Percentiles rank a stretch among this genome's conserved stretches.
These are phyloP conservation scores for Acanthosoma haemorrhoidale DNA, from an alignment of 2,888 invertebrate genomes.

Conservation along the genomic window DNA sequence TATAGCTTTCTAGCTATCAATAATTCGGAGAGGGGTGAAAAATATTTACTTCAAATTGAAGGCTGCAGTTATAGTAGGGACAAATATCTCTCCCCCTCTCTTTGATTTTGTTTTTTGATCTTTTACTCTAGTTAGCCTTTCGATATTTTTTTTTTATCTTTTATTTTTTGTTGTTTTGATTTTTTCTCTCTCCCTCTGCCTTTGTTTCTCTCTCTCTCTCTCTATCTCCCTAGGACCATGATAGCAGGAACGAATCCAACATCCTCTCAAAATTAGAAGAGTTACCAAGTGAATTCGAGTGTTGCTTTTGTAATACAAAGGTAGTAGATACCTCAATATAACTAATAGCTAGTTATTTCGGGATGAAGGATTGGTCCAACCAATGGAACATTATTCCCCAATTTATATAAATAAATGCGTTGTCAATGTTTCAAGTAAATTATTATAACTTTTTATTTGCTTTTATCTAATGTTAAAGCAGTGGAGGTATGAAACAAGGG, in stretches of 20 bases:
- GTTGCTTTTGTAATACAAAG: slow-evolving; percentile 95
- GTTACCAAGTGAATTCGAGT: slow-evolving; percentile 91
- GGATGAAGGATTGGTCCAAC: slow-evolving; percentile 18
- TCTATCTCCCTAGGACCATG: slow-evolving; percentile 39
- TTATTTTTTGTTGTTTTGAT: slow-evolving; percentile 33
- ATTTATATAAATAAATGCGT: not conserved
- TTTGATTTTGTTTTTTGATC: not conserved
- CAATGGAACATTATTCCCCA: not conserved
- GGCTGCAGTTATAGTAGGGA: no score
- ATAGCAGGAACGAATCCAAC: slow-evolving; percentile 44
- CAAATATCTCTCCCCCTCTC: slow-evolving; percentile 19
- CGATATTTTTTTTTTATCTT: slow-evolving; percentile 29
- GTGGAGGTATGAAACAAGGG: no score
- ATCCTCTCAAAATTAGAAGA: slow-evolving; percentile 70
- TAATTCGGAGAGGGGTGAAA: no score
- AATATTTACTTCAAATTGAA: no score
- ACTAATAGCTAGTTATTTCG: slow-evolving; percentile 20
- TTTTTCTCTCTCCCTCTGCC: slow-evolving; percentile 33
- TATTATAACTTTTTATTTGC: no score
- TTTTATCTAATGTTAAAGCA: no score
- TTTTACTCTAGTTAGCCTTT: not conserved
- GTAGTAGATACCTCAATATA: slow-evolving; percentile 50
- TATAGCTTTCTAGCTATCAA: no score
- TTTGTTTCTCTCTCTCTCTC: slow-evolving; percentile 11
- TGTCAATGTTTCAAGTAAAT: not conserved